These are phyloP conservation scores for Harpegnathos saltator DNA, from an alignment of 1,140 invertebrate species.

Conservation along the genomic window DNA sequence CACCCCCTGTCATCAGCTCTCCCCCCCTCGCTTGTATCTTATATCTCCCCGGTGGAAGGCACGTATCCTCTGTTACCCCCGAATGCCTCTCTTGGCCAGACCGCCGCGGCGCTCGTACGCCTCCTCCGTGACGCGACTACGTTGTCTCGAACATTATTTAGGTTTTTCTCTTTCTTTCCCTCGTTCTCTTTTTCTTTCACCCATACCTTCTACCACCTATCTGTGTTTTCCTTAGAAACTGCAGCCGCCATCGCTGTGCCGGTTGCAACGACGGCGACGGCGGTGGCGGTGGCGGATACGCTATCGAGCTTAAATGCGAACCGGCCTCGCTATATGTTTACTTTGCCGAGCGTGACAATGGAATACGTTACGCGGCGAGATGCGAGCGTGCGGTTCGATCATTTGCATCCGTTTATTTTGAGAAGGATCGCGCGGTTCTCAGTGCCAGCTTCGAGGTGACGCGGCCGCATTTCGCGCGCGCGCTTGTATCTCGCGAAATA, in stretches of 20 bases:
- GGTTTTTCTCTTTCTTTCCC: neutral
- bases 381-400: conserved; percentile 51
- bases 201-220: too few relatives aligned
- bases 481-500: conserved; percentile 40
- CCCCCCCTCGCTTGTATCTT: conserved; percentile 19
- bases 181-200: too few relatives aligned
- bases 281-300: neutral
- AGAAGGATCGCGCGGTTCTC: conserved; percentile 42
- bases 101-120: neutral
- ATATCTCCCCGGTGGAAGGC: neutral
- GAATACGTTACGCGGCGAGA: conserved; percentile 41
- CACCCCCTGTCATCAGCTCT: neutral
- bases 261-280: too few relatives aligned
- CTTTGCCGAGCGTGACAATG: conserved; percentile 53
- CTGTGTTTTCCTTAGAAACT: conserved; percentile 2
- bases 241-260: neutral
- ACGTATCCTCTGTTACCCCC: conserved; percentile 41
- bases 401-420: conserved; percentile 62
- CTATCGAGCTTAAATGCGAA: conserved; percentile 51
- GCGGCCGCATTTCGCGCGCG: conserved; percentile 15
- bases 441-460: conserved; percentile 5
- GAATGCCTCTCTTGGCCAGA: conserved; percentile 14
- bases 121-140: conserved; percentile 16
- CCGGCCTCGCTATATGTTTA: conserved; percentile 38
- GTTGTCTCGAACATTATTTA: conserved; percentile 19